phyloP scores from a whole-genome alignment of 2,113 vertebrate species.

The Calidris pygmaea region DNA sequence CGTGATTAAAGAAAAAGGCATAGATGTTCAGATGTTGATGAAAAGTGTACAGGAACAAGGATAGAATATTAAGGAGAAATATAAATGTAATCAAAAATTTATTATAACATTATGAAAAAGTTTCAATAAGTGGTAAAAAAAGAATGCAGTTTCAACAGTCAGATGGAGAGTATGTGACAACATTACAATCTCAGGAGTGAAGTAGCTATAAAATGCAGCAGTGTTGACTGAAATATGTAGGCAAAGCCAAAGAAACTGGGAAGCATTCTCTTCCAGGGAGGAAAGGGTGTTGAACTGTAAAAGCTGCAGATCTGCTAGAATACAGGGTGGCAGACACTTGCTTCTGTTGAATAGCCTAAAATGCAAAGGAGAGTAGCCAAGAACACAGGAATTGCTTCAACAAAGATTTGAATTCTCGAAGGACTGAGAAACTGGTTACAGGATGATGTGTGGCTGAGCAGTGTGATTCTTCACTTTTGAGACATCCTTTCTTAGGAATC shows the following conservation, averaged over 20 bases:
- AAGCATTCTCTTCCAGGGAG: not conserved
- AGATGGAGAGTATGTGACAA: not conserved
- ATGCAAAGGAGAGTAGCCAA: not conserved
- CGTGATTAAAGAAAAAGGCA: not conserved
- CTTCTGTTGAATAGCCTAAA: not conserved
- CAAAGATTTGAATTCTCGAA: not conserved
- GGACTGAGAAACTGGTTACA: not conserved
- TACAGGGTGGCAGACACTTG: not conserved
- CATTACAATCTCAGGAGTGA: not conserved
- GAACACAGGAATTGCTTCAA: not conserved
- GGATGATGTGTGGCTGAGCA: not conserved
- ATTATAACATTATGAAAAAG: not conserved
- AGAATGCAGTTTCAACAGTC: not conserved
- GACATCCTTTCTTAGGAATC: not conserved
- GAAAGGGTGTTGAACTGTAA: not conserved
- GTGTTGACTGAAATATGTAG: not conserved
- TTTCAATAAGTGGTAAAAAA: not conserved
- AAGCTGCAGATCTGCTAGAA: not conserved
- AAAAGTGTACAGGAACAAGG: not conserved
- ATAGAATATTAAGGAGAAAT: not conserved
- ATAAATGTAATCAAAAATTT: not conserved
- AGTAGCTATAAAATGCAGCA: not conserved
- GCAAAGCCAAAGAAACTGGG: not conserved
- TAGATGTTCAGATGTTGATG: not conserved
- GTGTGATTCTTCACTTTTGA: not conserved